Conservation (phyloP, 2,888 invertebrate genomes). For the Tipula confusa region DNA sequence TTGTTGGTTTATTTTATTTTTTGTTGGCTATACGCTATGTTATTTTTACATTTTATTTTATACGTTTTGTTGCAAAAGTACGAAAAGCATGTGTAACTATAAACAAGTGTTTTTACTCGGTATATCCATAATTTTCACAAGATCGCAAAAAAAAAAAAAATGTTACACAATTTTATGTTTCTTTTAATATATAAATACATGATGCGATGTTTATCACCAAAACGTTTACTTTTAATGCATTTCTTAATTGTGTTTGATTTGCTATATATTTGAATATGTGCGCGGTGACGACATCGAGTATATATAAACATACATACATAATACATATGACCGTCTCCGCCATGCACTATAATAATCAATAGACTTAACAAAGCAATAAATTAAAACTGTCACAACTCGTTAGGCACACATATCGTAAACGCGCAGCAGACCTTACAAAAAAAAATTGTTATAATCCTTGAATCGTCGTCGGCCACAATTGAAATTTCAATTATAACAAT, state of each 20-base stretch:
- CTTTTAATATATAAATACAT: not conserved
- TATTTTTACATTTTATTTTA: not conserved
- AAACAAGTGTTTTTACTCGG: not conserved
- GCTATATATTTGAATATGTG: not conserved
- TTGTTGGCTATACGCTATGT: not conserved
- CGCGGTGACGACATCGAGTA: not conserved
- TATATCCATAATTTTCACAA: not conserved
- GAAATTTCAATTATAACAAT: not conserved
- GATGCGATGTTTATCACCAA: not conserved
- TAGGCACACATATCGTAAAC: not conserved
- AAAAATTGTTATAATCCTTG: not conserved
- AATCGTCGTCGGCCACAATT: not conserved
- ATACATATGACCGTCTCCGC: not conserved
- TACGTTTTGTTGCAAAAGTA: not conserved
- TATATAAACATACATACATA: no score
- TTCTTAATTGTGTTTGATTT: not conserved
- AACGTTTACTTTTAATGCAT: not conserved
- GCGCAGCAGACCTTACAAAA: not conserved
- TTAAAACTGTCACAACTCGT: not conserved
- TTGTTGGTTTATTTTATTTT: not conserved
- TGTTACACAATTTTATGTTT: not conserved
- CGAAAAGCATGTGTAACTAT: not conserved
- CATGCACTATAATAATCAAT: not conserved
- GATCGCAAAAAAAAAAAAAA: no score
- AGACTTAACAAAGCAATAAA: not conserved